phyloP scores from a whole-genome alignment of 2,888 invertebrate species.

The Scaptomyza cyrtandrae region DNA sequence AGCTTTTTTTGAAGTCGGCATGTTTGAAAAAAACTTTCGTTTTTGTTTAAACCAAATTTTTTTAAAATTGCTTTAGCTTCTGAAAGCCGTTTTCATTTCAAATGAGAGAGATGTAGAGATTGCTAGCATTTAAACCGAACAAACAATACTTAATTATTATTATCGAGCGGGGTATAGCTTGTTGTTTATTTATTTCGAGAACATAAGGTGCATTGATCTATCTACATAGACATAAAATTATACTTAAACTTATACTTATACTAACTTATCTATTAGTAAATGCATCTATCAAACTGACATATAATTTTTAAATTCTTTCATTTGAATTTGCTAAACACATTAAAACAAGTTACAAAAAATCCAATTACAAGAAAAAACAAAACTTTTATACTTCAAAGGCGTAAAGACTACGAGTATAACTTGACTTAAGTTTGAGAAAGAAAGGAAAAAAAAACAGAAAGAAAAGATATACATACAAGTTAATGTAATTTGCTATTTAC shows the following conservation, averaged over 20 bases:
- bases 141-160: constrained; percentile 42
- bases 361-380: constrained; percentile 30
- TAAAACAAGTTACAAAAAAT: constrained; percentile 9
- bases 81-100: constrained; percentile 21
- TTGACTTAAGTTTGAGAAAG: constrained; percentile 52
- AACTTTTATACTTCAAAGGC: constrained; percentile 66
- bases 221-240: constrained; percentile 48
- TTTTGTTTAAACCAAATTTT: too few species aligned
- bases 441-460: constrained; percentile 16
- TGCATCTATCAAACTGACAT: constrained; percentile 49
- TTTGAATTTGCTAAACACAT: constrained; percentile 34
- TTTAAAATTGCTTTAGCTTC: constrained; percentile 10
- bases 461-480: constrained; percentile 26
- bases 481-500: constrained; percentile 53
- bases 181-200: constrained; percentile 42
- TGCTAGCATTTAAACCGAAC: constrained; percentile 72
- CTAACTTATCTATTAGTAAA: constrained; percentile 40
- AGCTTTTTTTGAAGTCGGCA: constrained; percentile 13
- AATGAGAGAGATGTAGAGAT: constrained; percentile 78
- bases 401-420: constrained; percentile 41
- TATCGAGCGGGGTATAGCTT: constrained; percentile 34
- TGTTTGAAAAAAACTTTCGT: background rate
- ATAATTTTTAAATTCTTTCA: constrained; percentile 55
- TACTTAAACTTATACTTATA: constrained; percentile 21
- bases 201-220: constrained; percentile 66